A percentile compares a stretch with the other conserved stretches of the same genome.
Conservation (phyloP, 2,113 vertebrate species). For the Chaenogobius annularis region DNA sequence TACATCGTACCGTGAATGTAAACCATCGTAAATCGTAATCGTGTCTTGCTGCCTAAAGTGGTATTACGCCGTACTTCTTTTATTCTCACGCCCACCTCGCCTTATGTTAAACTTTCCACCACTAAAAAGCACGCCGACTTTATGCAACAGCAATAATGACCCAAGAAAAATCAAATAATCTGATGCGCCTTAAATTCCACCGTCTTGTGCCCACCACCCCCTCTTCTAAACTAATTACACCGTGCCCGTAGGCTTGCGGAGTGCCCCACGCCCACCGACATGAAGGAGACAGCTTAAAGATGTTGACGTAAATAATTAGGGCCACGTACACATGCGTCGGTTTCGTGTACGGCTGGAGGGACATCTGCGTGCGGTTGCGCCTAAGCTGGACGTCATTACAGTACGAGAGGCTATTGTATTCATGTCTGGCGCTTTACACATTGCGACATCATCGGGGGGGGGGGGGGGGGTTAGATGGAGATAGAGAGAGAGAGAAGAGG, state of each 20-base stretch:
- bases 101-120: not conserved
- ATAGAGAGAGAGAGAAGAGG: constrained; percentile 17
- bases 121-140: not conserved
- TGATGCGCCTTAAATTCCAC: constrained; percentile 18
- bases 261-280: constrained; percentile 50
- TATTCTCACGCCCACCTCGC: not conserved
- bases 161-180: not conserved
- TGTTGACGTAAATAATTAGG: constrained; percentile 69
- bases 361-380: constrained; percentile 37
- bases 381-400: constrained; percentile 3
- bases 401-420: constrained; percentile 13
- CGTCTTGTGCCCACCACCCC: constrained; percentile 20
- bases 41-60: no score
- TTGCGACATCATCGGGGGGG: constrained; percentile 51
- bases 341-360: constrained; percentile 31
- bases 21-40: no score
- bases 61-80: no score
- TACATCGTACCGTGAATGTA: not conserved
- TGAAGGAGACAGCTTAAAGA: constrained; percentile 68
- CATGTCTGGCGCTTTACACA: constrained; percentile 36
- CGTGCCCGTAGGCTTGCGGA: constrained; percentile 50
- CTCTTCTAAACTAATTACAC: constrained; percentile 52
- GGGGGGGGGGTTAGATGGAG: constrained; percentile 38
- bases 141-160: not conserved
- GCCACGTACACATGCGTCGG: constrained; percentile 43